A percentile compares a stretch with the other conserved stretches of the same genome.
Conservation (phyloP, 2,797 vertebrate species). For the Sitta carolinensis region DNA sequence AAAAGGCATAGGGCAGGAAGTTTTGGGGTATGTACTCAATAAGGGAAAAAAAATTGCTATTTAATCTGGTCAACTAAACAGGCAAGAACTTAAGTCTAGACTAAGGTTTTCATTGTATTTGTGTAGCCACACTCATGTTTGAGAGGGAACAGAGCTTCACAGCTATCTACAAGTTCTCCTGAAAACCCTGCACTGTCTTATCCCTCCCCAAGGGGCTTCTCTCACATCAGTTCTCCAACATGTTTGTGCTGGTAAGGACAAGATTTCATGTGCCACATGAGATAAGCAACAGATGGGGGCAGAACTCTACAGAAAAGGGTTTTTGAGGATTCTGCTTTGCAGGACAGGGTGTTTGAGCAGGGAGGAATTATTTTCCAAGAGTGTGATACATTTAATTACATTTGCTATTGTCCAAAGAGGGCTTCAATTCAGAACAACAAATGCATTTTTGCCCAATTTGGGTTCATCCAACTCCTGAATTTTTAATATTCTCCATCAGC, state of each 20-base stretch:
- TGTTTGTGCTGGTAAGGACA: neutral
- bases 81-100: neutral
- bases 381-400: neutral
- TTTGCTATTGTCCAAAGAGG: neutral
- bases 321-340: neutral
- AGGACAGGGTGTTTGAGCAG: neutral
- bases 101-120: neutral
- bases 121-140: neutral
- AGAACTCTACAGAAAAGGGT: neutral
- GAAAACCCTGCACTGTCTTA: neutral
- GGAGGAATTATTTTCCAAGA: neutral
- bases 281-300: neutral
- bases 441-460: neutral
- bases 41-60: neutral
- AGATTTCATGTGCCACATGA: neutral
- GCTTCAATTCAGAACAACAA: neutral
- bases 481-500: neutral
- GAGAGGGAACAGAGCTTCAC: neutral
- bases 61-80: neutral
- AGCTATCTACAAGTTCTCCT: neutral
- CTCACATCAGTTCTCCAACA: accelerated
- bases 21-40: neutral
- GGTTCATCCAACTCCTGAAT: neutral
- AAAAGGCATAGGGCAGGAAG: neutral
- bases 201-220: neutral